phyloP scores from a whole-genome alignment of 2,888 invertebrate species.

The Pterostichus madidus region DNA sequence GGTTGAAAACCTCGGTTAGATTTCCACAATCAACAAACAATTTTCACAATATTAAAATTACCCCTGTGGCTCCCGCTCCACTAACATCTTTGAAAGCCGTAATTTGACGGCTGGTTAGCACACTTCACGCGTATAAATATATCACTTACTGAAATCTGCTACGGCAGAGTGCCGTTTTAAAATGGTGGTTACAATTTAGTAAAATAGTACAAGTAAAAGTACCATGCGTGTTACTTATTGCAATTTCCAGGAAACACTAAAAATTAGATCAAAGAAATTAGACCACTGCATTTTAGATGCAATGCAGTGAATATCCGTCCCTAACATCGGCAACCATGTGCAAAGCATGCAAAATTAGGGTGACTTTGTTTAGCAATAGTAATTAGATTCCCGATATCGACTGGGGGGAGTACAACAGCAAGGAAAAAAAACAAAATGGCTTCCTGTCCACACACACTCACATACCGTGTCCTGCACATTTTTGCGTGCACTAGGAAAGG shows the following conservation, averaged over 20 bases:
- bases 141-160: too few species aligned
- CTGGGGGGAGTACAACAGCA: not conserved
- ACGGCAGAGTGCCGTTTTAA: too few species aligned
- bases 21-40: too few species aligned
- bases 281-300: not conserved
- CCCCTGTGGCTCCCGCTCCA: too few species aligned
- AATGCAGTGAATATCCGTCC: constrained; percentile 3
- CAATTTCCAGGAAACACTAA: not conserved
- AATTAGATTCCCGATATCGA: constrained; percentile 42
- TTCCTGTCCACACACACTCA: constrained; percentile 19
- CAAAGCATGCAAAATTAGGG: constrained; percentile 29
- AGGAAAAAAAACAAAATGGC: constrained; percentile 17
- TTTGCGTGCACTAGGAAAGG: constrained; percentile 33
- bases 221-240: not conserved
- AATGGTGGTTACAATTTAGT: too few species aligned
- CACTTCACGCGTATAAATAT: too few species aligned
- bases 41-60: too few species aligned
- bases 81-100: too few species aligned
- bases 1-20: too few species aligned
- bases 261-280: constrained; percentile 1
- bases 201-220: too few species aligned
- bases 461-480: constrained; percentile 22
- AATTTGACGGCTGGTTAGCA: too few species aligned
- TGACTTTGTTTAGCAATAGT: constrained; percentile 35
- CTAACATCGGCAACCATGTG: constrained; percentile 12